These are phyloP conservation scores for Microcebus tavaratra DNA, from an alignment of 2,113 vertebrate species.

Conservation along the genomic window DNA sequence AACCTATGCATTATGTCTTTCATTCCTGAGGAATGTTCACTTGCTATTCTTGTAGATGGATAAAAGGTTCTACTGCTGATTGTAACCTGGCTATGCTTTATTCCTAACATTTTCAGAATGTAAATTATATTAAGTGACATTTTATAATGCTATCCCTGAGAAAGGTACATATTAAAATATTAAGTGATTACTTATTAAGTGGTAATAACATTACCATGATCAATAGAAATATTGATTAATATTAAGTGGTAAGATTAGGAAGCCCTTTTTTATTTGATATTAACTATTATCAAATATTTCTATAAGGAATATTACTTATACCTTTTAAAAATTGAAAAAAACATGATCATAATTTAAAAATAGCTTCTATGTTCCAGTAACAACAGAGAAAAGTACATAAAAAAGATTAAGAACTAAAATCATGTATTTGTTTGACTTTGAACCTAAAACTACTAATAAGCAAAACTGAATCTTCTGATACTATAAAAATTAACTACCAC, in stretches of 20 bases:
- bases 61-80: neutral
- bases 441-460: neutral
- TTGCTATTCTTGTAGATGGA: neutral
- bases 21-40: neutral
- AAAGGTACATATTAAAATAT: neutral
- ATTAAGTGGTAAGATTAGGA: neutral
- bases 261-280: neutral
- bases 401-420: neutral
- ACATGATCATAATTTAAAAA: neutral
- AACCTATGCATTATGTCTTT: neutral
- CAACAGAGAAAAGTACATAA: neutral
- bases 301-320: neutral
- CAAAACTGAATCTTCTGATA: neutral
- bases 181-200: no score
- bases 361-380: neutral
- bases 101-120: neutral
- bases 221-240: neutral
- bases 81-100: neutral
- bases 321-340: neutral
- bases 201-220: no score
- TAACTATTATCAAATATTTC: neutral
- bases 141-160: neutral
- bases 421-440: neutral
- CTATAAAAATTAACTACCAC: neutral
- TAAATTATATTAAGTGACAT: neutral